A percentile compares a stretch with the other conserved stretches of the same genome.
Evolutionary conservation across 2,113 vertebrate genomes (phyloP).

Genomic region (Xiphophorus couchianus): DNA sequence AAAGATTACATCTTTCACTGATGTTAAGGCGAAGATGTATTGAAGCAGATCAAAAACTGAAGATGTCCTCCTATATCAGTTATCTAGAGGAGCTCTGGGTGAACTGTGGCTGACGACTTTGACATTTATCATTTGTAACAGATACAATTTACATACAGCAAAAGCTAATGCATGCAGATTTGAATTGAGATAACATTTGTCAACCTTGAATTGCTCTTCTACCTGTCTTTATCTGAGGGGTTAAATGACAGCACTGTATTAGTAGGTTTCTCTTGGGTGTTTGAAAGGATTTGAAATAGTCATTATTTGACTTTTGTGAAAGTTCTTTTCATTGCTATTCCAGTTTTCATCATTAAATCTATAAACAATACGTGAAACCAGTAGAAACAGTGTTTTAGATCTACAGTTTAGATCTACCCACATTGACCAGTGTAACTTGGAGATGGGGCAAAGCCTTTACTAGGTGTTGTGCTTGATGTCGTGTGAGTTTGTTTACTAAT

Average conservation of each 20-base stretch:
- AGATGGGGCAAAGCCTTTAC: slow-evolving; percentile 40
- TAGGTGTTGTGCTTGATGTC: slow-evolving; percentile 57
- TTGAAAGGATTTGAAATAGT: slow-evolving; percentile 10
- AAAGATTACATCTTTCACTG: slow-evolving; percentile 20
- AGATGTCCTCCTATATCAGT: slow-evolving; percentile 14
- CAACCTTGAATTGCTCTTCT: slow-evolving; percentile 26
- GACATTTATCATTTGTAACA: slow-evolving; percentile 20
- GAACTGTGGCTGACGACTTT: background rate
- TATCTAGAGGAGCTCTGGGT: slow-evolving; percentile 4
- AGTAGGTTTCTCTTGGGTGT: slow-evolving; percentile 21
- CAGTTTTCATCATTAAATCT: slow-evolving; percentile 25
- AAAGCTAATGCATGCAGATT: slow-evolving; percentile 45
- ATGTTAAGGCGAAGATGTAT: slow-evolving; percentile 24
- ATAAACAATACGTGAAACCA: background rate
- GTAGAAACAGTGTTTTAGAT: slow-evolving; percentile 32
- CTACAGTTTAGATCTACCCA: slow-evolving; percentile 21
- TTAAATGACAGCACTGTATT: slow-evolving; percentile 11
- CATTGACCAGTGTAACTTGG: slow-evolving; percentile 45
- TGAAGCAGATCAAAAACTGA: slow-evolving; percentile 28
- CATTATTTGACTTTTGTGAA: slow-evolving; percentile 34
- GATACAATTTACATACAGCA: slow-evolving; percentile 8
- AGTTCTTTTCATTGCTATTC: slow-evolving; percentile 3
- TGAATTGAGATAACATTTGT: slow-evolving; percentile 25
- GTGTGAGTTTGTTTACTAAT: slow-evolving; percentile 59
- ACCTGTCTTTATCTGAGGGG: slow-evolving; percentile 11